Percentiles rank a stretch among this genome's conserved stretches.
Conservation (phyloP, 2,113 vertebrate genomes). For the Marcusenius ussheri region DNA sequence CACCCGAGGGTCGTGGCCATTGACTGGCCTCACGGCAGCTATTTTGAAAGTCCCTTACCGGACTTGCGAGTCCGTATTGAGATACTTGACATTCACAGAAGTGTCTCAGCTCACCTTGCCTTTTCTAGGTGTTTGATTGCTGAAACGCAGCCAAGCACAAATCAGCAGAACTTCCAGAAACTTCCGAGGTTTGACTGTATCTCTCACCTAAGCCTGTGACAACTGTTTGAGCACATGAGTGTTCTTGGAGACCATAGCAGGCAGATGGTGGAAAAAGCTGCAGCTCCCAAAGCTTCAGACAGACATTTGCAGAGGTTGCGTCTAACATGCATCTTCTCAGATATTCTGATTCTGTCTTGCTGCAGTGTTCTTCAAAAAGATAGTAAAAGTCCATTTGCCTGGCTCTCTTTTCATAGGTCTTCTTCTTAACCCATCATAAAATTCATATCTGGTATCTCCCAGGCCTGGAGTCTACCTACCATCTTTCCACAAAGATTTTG, state of each 20-base stretch:
- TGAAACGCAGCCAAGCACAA: background rate
- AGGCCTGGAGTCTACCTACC: background rate
- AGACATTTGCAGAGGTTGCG: background rate
- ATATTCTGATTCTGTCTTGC: background rate
- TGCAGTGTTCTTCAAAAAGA: background rate
- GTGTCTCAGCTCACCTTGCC: background rate
- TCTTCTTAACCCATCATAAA: background rate
- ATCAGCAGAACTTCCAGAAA: background rate
- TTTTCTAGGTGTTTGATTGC: background rate
- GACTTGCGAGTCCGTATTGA: background rate
- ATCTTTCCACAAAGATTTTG: background rate
- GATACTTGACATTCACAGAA: background rate
- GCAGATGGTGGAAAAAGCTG: background rate
- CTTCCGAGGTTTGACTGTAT: background rate
- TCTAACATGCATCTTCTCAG: background rate
- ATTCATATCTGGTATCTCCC: background rate
- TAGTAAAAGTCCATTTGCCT: background rate
- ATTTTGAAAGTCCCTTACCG: background rate
- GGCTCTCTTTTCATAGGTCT: background rate
- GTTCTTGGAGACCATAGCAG: background rate
- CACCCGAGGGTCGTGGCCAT: background rate
- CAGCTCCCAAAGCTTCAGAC: background rate
- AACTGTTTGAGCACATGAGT: background rate
- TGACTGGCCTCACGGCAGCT: conserved; percentile 2
- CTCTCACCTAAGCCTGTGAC: background rate